phyloP scores from a whole-genome alignment of 2,113 vertebrate genomes.

The Lonchura striata region DNA sequence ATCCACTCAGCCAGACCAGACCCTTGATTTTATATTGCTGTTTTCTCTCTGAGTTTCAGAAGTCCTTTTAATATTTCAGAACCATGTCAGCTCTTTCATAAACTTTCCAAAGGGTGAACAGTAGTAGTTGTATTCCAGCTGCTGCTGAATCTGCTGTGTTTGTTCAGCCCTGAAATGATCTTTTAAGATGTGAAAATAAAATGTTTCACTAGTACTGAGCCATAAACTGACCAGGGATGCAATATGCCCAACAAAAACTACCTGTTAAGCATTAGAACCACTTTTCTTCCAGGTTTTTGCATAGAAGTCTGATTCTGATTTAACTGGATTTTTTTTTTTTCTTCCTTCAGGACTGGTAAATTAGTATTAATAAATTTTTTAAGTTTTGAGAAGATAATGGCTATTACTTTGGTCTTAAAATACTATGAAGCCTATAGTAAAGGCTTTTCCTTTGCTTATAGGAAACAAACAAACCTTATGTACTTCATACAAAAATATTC shows the following conservation, averaged over 20 bases:
- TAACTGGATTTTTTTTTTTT: background rate
- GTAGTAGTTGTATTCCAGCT: constrained; percentile 68
- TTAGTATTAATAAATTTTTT: background rate
- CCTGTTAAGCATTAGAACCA: constrained; percentile 23
- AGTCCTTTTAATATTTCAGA: constrained; percentile 70
- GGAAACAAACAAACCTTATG: background rate
- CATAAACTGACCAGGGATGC: constrained; percentile 59
- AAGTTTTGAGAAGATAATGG: background rate
- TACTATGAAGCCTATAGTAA: background rate
- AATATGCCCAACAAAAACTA: constrained; percentile 16
- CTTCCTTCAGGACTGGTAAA: background rate
- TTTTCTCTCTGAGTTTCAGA: constrained; percentile 59
- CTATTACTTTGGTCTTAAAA: background rate
- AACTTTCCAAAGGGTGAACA: constrained; percentile 69
- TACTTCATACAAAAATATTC: background rate
- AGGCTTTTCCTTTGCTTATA: background rate
- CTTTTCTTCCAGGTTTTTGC: background rate
- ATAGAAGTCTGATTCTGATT: background rate
- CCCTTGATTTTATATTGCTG: constrained; percentile 62
- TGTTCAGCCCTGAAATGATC: constrained; percentile 73
- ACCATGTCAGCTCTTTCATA: constrained; percentile 52
- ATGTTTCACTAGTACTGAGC: constrained; percentile 61
- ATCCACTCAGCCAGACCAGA: constrained; percentile 59
- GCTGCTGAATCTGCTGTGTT: constrained; percentile 67
- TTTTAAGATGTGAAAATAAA: constrained; percentile 73